Percentiles rank a stretch among this genome's conserved stretches.
Conservation (phyloP, 2,113 vertebrate species). For the Strix aluco region DNA sequence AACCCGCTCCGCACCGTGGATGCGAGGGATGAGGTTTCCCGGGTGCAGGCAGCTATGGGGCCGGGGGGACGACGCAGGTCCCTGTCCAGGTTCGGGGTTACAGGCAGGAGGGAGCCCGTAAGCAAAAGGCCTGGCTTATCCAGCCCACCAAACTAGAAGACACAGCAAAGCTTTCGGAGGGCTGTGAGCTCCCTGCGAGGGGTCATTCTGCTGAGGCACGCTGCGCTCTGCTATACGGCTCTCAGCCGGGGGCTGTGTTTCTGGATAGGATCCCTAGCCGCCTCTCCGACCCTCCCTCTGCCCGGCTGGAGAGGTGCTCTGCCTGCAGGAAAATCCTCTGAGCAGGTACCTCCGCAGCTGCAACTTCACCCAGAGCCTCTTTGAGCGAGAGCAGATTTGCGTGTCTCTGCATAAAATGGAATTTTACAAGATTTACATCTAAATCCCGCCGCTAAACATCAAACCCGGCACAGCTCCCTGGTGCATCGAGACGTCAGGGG, state of each 20-base stretch:
- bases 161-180: not conserved
- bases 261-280: not conserved
- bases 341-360: not conserved
- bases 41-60: slow-evolving; percentile 17
- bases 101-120: not conserved
- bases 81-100: not conserved
- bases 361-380: not conserved
- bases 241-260: not conserved
- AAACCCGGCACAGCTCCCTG: slow-evolving; percentile 14
- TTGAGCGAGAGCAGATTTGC: not conserved
- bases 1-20: slow-evolving; percentile 35
- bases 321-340: not conserved
- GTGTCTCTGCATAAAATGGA: slow-evolving; percentile 30
- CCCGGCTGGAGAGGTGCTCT: not conserved
- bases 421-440: slow-evolving; percentile 58
- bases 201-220: not conserved
- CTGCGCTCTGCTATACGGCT: not conserved
- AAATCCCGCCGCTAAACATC: slow-evolving; percentile 19
- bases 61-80: not conserved
- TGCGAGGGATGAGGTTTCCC: slow-evolving; percentile 7
- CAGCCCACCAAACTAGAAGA: not conserved
- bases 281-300: not conserved
- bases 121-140: not conserved
- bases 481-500: slow-evolving; percentile 27
- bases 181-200: not conserved